A percentile compares a stretch with the other conserved stretches of the same genome.
These are phyloP conservation scores for Lepus europaeus DNA, from an alignment of 2,113 vertebrate genomes.

Conservation along the genomic window DNA sequence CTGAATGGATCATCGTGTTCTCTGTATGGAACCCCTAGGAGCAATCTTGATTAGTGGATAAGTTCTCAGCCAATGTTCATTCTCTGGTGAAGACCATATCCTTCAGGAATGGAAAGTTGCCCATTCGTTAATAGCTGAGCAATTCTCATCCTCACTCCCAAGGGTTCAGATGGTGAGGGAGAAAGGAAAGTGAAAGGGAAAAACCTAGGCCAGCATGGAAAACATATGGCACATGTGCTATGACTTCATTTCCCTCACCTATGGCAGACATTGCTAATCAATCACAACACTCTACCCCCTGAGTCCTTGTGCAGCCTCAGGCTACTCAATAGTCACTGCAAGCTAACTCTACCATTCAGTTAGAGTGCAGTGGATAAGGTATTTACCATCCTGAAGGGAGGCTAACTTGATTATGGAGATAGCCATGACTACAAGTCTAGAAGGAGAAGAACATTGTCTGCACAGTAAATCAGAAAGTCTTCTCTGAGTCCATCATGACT, in stretches of 20 bases:
- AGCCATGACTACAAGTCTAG: conserved; percentile 23
- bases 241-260: background rate
- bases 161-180: background rate
- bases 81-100: conserved; percentile 40
- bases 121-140: background rate
- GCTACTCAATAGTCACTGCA: background rate
- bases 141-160: background rate
- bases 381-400: conserved; percentile 25
- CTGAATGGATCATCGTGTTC: background rate
- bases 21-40: background rate
- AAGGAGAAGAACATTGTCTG: conserved; percentile 10
- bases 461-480: conserved; percentile 47
- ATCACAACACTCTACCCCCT: conserved; percentile 4
- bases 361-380: background rate
- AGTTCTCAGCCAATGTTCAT: conserved; percentile 48
- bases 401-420: background rate
- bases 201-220: conserved; percentile 24
- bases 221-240: background rate
- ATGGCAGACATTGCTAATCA: conserved; percentile 27
- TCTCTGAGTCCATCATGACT: background rate
- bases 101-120: background rate
- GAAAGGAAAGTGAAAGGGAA: background rate
- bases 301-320: background rate
- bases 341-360: background rate
- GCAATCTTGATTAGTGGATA: conserved; percentile 22